Evolutionary conservation across 1,140 invertebrate species (phyloP), one percentile per base, ranked within the genome.

Genomic region (Calephelis virginiensis): DNA sequence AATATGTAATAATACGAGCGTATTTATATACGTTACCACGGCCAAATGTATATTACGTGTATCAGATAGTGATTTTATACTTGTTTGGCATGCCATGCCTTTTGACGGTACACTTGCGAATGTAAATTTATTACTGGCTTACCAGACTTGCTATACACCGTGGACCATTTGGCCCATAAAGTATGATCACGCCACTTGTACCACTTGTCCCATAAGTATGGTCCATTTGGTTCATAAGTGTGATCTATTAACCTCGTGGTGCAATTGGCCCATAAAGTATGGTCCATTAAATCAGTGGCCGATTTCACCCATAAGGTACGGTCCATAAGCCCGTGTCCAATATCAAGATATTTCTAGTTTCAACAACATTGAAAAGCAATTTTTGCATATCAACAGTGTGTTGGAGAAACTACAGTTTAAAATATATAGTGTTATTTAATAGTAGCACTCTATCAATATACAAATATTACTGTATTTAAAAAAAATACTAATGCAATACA

Each of bases 1-100:
- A 68, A 78, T 81, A 80, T 82, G 78, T 82, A 83, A 78, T 85
- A 85, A 82, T 81, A 83, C 77, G 80, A 75, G 69, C 78, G 75
- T 79, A 75, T 82, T 78, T 70, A 75, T 74, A 76, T 78, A 78
- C 71, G 75, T 72, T 70, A 74, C 71, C 69, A 64, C 62, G 69
- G 70, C 72, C 71, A 67, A 65, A 72, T 67, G 63, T 63, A 69
- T 69, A 67, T 63, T 53, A 53, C 49, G 8, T 53, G 14, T 53
- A 53, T 53, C 49, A 53, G 14, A 53, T 53, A 53, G 50, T 53
- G 50, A 53, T 53, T 53, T 53, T 53, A 53, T 53, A 53, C 50
- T 53, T 53, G 50, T 53, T 53, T 53, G 50, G 50, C 50, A 53
- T 53, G 50, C 50, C 7, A 11, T 53, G 50, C 50, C 50, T 17